Evolutionary conservation across 2,113 vertebrate genomes (phyloP), one percentile per base, ranked within the genome.

Genomic region (Nibea albiflora): DNA sequence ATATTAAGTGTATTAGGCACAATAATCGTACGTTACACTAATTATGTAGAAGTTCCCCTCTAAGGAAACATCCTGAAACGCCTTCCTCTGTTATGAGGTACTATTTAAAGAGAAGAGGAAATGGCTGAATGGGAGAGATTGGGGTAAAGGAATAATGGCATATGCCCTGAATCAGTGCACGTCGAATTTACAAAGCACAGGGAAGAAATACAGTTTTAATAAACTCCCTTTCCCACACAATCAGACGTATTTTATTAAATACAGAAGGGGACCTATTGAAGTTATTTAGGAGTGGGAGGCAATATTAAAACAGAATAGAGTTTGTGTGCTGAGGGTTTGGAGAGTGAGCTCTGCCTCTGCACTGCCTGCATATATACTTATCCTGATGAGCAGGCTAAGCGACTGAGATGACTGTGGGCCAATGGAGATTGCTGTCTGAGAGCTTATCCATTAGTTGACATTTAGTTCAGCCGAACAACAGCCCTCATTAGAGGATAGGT

Each of bases 131-230:
- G 31, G 69, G 5, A 39, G 50, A 62, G 61, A 77, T 53, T 22
- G n/a, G n/a, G 17, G 20, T 70, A 17, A 39, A 79, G 62, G 61
- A 84, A 68, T 86, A 69, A 88, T 67, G 65, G 64, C 78, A 81
- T 49, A 62, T 5, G 16, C 5, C 16, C 67, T 68, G 71, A 78
- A 69, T 73, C 75, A 52, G 73, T 16, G 39, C 31, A 49, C 20
- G 2, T 24, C 71, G 24, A 62, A 74, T 61, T 77, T 57, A 66
- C 69, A 71, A 64, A 85, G 74, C 52, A 1, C 42, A 19, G 24
- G 52, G 61, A 83, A 84, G 83, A 90, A 86, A 88, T 85, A 89
- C 79, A 85, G 79, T 84, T 86, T 87, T 85, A 88, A 90, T 89
- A 75, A 92, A 85, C 60, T 78, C 60, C 12, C 64, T 76, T 71